phyloP scores from a whole-genome alignment of 2,888 invertebrate species.

The Mellilla xanthometata region DNA sequence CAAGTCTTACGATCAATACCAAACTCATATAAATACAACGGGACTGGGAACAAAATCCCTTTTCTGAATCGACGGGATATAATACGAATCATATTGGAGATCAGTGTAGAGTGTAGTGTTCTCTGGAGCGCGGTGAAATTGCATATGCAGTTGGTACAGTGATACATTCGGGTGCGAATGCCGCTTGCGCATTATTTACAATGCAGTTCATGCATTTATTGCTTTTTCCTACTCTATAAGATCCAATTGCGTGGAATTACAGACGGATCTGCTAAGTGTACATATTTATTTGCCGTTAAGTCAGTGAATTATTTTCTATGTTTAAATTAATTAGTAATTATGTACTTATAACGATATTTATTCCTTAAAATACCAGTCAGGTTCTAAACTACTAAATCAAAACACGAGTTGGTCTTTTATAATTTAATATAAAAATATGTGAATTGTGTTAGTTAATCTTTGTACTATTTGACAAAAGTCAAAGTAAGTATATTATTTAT shows the following conservation, averaged over 20 bases:
- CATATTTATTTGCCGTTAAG: neutral
- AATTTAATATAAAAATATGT: slow-evolving; percentile 75
- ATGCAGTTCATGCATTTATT: slow-evolving; percentile 68
- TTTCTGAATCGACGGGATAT: slow-evolving; percentile 26
- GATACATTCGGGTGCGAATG: slow-evolving; percentile 51
- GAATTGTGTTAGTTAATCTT: slow-evolving; percentile 68
- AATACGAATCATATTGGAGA: slow-evolving; percentile 10
- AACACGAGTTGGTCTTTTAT: slow-evolving; percentile 77
- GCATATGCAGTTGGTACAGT: slow-evolving; percentile 37
- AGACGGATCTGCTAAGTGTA: too few species aligned
- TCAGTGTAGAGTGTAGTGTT: slow-evolving; percentile 68
- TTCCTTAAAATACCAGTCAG: slow-evolving; percentile 48
- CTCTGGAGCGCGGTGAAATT: slow-evolving; percentile 40
- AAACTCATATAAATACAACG: slow-evolving; percentile 40
- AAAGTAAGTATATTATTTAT: slow-evolving; percentile 27
- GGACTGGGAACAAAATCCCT: slow-evolving; percentile 33
- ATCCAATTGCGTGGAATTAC: slow-evolving; percentile 3
- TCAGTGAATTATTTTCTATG: too few species aligned
- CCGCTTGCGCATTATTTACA: slow-evolving; percentile 69
- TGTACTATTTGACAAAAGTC: slow-evolving; percentile 56
- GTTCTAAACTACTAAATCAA: slow-evolving; percentile 81
- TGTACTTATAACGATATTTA: neutral
- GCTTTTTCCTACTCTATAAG: slow-evolving; percentile 11
- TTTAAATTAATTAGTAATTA: too few species aligned
- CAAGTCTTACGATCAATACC: slow-evolving; percentile 74